A percentile compares a stretch with the other conserved stretches of the same genome.
Evolutionary conservation across 2,888 invertebrate species (phyloP).

Genomic region (Maniola hyperantus): DNA sequence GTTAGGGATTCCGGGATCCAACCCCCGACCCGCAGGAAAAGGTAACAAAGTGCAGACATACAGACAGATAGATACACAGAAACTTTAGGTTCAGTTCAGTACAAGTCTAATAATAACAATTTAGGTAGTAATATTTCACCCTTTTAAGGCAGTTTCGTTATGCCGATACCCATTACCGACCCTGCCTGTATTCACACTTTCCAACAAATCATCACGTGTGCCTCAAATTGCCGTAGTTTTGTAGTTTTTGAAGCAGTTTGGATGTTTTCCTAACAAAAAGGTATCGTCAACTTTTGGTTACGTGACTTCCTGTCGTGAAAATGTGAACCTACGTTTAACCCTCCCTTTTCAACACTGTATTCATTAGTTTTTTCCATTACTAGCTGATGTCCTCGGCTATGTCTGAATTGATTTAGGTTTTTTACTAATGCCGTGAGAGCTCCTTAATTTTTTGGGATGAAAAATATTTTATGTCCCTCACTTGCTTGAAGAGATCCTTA

Average conservation of each 20-base stretch:
- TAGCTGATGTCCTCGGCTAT: background rate
- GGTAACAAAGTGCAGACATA: too few species aligned
- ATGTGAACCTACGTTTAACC: constrained; percentile 17
- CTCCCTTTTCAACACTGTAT: background rate
- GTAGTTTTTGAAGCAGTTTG: constrained; percentile 38
- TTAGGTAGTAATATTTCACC: background rate
- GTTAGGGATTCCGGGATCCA: too few species aligned
- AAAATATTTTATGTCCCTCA: too few species aligned
- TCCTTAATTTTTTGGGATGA: too few species aligned
- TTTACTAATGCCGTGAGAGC: too few species aligned
- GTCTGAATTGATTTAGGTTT: too few species aligned
- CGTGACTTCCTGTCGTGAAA: constrained; percentile 44
- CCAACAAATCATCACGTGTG: constrained; percentile 36
- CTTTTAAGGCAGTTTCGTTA: constrained; percentile 6
- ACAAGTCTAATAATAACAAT: background rate
- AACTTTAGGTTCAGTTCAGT: too few species aligned
- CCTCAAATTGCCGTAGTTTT: constrained; percentile 33
- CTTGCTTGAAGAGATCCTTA: too few species aligned
- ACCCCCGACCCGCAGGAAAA: too few species aligned
- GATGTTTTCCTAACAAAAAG: constrained; percentile 45
- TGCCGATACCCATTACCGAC: background rate
- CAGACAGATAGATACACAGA: too few species aligned
- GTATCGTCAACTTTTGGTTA: constrained; percentile 42
- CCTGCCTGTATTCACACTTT: constrained; percentile 23
- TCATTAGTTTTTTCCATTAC: background rate